Conservation (phyloP, 2,113 vertebrate genomes). For the Pelobates fuscus region DNA sequence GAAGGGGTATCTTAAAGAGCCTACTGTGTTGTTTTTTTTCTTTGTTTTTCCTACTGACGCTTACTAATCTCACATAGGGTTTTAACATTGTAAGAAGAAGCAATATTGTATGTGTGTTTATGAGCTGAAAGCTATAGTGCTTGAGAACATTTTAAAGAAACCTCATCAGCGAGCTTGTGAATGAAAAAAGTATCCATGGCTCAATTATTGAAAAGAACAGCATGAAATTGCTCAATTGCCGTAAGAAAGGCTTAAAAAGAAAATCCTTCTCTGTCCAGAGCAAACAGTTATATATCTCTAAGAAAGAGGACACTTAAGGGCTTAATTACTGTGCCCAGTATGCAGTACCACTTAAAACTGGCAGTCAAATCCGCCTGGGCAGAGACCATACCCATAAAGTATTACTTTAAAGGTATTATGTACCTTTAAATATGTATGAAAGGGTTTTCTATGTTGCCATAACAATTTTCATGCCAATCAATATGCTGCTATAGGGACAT, state of each 20-base stretch:
- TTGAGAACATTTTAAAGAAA: neutral
- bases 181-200: neutral
- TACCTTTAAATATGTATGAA: no score
- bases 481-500: no score
- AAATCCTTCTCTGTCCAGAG: neutral
- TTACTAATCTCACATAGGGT: conserved; percentile 24
- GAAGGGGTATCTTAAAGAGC: no score
- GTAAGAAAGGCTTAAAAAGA: neutral
- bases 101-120: conserved; percentile 15
- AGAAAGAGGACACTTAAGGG: neutral
- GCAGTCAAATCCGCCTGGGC: no score
- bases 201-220: conserved; percentile 1
- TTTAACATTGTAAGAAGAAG: neutral
- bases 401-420: no score
- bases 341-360: no score
- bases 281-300: neutral
- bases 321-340: no score
- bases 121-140: neutral
- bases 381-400: no score
- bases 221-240: conserved; percentile 6
- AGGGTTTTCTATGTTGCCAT: no score
- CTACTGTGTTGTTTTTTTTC: no score
- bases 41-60: conserved; percentile 24
- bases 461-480: no score
- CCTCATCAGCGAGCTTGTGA: neutral